Evolutionary conservation across 2,888 invertebrate species (phyloP).

Genomic region (Drosophila seclusa): DNA sequence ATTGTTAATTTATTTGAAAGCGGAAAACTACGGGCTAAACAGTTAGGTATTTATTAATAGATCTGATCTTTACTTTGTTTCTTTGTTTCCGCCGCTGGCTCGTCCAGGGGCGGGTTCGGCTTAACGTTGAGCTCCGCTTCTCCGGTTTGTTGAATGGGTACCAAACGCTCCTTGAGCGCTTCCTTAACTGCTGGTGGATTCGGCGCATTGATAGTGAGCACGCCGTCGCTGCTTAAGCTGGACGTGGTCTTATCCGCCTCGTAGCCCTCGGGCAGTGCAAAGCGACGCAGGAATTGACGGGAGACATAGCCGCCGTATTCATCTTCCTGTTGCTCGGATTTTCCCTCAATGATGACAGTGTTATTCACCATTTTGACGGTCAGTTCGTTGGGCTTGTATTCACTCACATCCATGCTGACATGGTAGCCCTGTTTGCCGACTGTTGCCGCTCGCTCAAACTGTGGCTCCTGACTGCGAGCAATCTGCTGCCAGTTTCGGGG

Average conservation of each 20-base stretch:
- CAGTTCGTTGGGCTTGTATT: constrained; percentile 91
- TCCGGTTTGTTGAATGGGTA: constrained; percentile 88
- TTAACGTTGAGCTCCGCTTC: constrained; percentile 34
- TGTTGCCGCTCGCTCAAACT: constrained; percentile 43
- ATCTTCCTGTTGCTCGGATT: constrained; percentile 90
- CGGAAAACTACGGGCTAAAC: neutral
- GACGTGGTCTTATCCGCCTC: constrained; percentile 90
- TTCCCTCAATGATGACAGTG: constrained; percentile 89
- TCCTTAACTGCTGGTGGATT: constrained; percentile 81
- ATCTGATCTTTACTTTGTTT: constrained; percentile 1
- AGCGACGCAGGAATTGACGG: constrained; percentile 90
- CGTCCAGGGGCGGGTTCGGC: constrained; percentile 23
- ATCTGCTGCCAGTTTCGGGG: constrained; percentile 63
- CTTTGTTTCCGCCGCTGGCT: constrained; percentile 6
- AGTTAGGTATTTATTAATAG: neutral
- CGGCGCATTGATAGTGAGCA: constrained; percentile 89
- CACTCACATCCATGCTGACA: constrained; percentile 91
- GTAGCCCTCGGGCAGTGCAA: constrained; percentile 90
- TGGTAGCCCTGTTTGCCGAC: constrained; percentile 89
- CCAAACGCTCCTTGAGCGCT: constrained; percentile 85
- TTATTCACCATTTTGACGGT: constrained; percentile 91
- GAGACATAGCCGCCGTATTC: constrained; percentile 90
- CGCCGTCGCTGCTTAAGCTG: constrained; percentile 90
- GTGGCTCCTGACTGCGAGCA: constrained; percentile 58
- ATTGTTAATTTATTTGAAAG: neutral